phyloP scores from a whole-genome alignment of 2,113 vertebrate species.

The Mesocricetus auratus region DNA sequence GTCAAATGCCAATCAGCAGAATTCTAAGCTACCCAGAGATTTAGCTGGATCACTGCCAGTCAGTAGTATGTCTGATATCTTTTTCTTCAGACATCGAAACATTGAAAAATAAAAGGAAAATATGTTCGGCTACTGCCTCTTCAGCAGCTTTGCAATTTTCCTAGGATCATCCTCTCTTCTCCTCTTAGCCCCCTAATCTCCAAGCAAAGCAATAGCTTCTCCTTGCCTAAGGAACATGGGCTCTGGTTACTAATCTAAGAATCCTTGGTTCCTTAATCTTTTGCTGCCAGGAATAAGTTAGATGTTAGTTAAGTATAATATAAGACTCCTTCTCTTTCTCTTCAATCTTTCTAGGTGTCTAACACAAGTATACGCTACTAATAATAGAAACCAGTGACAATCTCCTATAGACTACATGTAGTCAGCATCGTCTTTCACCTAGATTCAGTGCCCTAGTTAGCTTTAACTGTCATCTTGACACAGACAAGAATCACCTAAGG shows the following conservation, averaged over 20 bases:
- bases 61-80: conserved; percentile 82
- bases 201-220: conserved; percentile 77
- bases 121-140: conserved; percentile 83
- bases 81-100: conserved; percentile 78
- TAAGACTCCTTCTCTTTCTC: conserved; percentile 17
- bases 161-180: conserved; percentile 71
- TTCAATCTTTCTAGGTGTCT: conserved; percentile 1
- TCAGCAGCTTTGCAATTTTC: conserved; percentile 84
- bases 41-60: conserved; percentile 80
- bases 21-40: conserved; percentile 72
- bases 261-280: not conserved
- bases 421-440: not conserved
- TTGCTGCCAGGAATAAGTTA: conserved; percentile 44
- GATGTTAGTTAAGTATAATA: conserved; percentile 38
- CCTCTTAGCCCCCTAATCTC: conserved; percentile 75
- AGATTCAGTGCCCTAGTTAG: not conserved
- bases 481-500: not conserved
- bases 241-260: conserved; percentile 74
- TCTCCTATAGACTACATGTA: not conserved
- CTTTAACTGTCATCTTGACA: not conserved
- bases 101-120: conserved; percentile 83
- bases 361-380: not conserved
- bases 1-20: conserved; percentile 80
- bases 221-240: conserved; percentile 43
- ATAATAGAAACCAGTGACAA: not conserved